Evolutionary conservation across 2,797 vertebrate genomes (phyloP).

Genomic region (Cottoperca gobio): DNA sequence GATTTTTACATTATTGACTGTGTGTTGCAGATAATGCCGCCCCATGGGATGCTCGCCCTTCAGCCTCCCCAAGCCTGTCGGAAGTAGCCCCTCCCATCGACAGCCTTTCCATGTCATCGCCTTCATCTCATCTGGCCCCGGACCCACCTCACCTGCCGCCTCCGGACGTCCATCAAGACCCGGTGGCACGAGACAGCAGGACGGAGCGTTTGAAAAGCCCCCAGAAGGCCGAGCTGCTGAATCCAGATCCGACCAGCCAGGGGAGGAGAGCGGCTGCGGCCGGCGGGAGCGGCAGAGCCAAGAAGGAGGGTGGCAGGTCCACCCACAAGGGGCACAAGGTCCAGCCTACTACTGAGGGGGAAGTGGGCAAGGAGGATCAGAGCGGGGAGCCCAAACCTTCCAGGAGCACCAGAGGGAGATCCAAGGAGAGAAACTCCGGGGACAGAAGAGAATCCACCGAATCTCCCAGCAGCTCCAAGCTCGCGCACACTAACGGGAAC

Average conservation of each 20-base stretch:
- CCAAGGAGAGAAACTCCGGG: constrained; percentile 82
- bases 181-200: constrained; percentile 87
- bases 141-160: constrained; percentile 91
- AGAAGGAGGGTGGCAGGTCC: constrained; percentile 89
- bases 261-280: constrained; percentile 73
- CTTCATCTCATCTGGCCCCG: constrained; percentile 93
- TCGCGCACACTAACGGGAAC: constrained; percentile 79
- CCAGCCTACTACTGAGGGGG: constrained; percentile 77
- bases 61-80: constrained; percentile 96
- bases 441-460: constrained; percentile 78
- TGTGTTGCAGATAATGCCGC: constrained; percentile 91
- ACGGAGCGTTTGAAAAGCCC: constrained; percentile 90
- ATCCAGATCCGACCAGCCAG: constrained; percentile 77
- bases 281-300: constrained; percentile 74
- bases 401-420: constrained; percentile 84
- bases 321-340: constrained; percentile 84
- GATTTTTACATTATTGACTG: constrained; percentile 30
- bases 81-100: constrained; percentile 95
- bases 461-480: constrained; percentile 78
- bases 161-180: constrained; percentile 89
- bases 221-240: constrained; percentile 86
- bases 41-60: constrained; percentile 94
- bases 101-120: constrained; percentile 91
- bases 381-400: constrained; percentile 80
- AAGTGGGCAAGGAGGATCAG: constrained; percentile 79